Percentiles rank a stretch among this genome's conserved stretches.
These are phyloP conservation scores for Noctilio leporinus DNA, from an alignment of 2,113 vertebrate species.

Conservation along the genomic window DNA sequence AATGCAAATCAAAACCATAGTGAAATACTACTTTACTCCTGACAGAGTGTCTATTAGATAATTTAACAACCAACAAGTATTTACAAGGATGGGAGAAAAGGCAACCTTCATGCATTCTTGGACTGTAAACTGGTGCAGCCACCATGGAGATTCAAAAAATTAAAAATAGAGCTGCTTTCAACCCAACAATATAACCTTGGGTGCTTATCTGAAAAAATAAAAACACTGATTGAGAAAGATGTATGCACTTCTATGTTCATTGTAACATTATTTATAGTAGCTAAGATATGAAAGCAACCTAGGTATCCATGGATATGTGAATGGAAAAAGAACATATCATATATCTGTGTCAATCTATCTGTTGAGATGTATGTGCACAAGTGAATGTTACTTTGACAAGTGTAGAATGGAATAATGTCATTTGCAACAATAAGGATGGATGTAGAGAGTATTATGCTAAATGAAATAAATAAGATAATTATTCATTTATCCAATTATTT, in stretches of 20 bases:
- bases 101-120: not conserved
- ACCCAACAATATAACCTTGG: not conserved
- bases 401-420: not conserved
- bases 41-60: not conserved
- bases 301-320: not conserved
- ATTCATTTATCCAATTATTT: not conserved
- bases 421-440: not conserved
- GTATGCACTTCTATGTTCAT: not conserved
- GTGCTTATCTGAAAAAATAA: not conserved
- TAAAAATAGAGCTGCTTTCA: not conserved
- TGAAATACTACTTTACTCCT: not conserved
- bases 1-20: not conserved
- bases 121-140: not conserved
- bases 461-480: not conserved
- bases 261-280: not conserved
- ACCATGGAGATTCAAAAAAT: not conserved
- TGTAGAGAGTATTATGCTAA: not conserved
- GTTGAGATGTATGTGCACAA: not conserved
- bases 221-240: not conserved
- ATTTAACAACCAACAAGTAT: not conserved
- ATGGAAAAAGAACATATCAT: not conserved
- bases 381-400: not conserved
- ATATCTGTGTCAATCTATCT: not conserved
- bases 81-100: not conserved
- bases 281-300: not conserved